A percentile compares a stretch with the other conserved stretches of the same genome.
phyloP scores from a whole-genome alignment of 2,888 invertebrate genomes.

The Pristionchus arcanus region DNA sequence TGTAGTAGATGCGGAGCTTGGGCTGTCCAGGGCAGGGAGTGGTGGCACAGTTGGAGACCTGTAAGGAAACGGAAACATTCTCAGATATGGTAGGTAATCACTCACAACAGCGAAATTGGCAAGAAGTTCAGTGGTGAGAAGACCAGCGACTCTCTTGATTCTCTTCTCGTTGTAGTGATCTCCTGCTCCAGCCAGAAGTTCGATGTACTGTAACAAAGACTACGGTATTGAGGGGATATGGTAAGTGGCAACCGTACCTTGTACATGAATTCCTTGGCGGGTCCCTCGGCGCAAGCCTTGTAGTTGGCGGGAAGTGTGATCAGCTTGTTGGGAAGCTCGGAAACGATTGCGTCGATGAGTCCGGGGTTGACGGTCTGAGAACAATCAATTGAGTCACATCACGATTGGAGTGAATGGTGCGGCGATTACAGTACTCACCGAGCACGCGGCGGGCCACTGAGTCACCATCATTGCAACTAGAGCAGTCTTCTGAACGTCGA shows the following conservation, averaged over 20 bases:
- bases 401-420: background rate
- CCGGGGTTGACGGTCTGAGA: conserved; percentile 33
- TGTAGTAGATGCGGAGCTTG: conserved; percentile 18
- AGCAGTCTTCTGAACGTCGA: background rate
- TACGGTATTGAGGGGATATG: background rate
- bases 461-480: conserved; percentile 15
- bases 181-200: conserved; percentile 30
- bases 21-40: background rate
- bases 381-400: background rate
- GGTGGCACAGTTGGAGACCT: background rate
- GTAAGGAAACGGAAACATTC: background rate
- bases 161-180: background rate
- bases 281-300: conserved; percentile 22
- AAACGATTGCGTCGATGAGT: conserved; percentile 23
- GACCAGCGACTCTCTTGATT: conserved; percentile 23
- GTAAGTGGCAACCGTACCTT: background rate
- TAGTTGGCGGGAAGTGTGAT: conserved; percentile 20
- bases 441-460: background rate
- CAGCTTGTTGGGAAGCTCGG: conserved; percentile 42
- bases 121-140: background rate
- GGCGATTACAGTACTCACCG: background rate
- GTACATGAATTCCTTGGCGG: conserved; percentile 51
- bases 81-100: background rate
- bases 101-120: background rate
- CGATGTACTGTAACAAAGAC: conserved; percentile 35